Conservation (phyloP, 2,797 vertebrate genomes). For the Hyperoplus immaculatus region DNA sequence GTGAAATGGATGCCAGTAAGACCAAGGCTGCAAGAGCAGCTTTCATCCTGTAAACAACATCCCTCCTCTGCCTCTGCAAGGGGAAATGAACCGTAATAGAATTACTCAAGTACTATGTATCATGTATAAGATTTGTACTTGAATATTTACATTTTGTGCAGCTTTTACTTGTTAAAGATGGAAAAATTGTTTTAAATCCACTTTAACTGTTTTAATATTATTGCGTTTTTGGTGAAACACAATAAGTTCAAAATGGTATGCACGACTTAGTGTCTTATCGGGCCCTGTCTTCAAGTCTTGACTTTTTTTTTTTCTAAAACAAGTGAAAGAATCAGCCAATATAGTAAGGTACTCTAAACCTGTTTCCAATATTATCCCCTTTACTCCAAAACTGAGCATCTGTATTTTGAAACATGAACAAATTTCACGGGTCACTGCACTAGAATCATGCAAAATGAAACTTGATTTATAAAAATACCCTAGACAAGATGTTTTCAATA, state of each 20-base stretch:
- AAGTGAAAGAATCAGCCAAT: background rate
- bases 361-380: background rate
- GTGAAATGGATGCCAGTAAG: constrained; percentile 84
- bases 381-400: background rate
- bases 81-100: constrained; percentile 43
- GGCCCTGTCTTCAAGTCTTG: background rate
- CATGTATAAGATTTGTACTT: background rate
- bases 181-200: background rate
- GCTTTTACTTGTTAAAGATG: background rate
- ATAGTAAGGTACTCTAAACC: background rate
- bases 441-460: background rate
- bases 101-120: constrained; percentile 25
- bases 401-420: background rate
- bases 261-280: too few relatives aligned
- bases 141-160: background rate
- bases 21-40: constrained; percentile 63
- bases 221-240: background rate
- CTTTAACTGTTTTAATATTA: background rate
- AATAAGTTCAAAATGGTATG: background rate
- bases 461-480: background rate
- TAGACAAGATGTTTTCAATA: background rate
- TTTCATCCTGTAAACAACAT: constrained; percentile 61
- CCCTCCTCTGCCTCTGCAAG: constrained; percentile 29
- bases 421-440: background rate
- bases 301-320: background rate